Base-by-base conservation (phyloP, 2,888 invertebrate genomes). In the Eupithecia insigniata region DNA sequence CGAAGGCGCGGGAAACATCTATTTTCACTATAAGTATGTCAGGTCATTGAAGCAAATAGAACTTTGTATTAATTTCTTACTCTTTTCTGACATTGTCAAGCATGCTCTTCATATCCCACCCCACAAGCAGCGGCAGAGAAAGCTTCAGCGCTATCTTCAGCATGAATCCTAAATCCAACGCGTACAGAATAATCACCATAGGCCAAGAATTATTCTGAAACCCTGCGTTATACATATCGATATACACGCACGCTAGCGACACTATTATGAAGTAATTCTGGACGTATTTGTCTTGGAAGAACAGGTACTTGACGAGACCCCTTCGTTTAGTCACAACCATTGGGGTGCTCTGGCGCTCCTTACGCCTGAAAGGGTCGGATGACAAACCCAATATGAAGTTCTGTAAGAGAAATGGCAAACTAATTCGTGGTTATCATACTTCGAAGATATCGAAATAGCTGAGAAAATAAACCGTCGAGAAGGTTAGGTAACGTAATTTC, bases 141-240 rank as follows among this genome's bases (percentile, higher is more conserved):
- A 80, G 87, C 14, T 88, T 83, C 46, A 88, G 79, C 12, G 89
- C 26, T 18, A 92, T 87, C 80, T 91, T 92, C 43, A 88, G 22
- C 26, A 77, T 79, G 75, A 92, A 92, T 3, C 82, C 83, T 0
- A 87, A n/a, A 70, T 92, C 92, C 69, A 92, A 74, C 0, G 79
- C 75, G 64, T 92, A 92, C 0, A 92, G 79, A 0, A 76, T 64
- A 0, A 82, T n/a, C 0, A 92, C 79, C 1, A 90, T 26, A 5
- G 74, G 51, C 2, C 73, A 74, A 0, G 82, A 78, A 71, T 92
- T 92, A 73, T 85, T 77, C 78, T 91, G 85, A 71, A 88, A 92
- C 1, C 91, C 91, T 0, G 89, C 90, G 62, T 92, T 92, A 72
- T 90, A 92, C 1, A 89, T 75, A 71, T 92, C 91, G 0, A 80